Percentiles rank a stretch among this genome's conserved stretches.
Evolutionary conservation across 2,113 vertebrate genomes (phyloP).

Genomic region (Gymnorhina tibicen): DNA sequence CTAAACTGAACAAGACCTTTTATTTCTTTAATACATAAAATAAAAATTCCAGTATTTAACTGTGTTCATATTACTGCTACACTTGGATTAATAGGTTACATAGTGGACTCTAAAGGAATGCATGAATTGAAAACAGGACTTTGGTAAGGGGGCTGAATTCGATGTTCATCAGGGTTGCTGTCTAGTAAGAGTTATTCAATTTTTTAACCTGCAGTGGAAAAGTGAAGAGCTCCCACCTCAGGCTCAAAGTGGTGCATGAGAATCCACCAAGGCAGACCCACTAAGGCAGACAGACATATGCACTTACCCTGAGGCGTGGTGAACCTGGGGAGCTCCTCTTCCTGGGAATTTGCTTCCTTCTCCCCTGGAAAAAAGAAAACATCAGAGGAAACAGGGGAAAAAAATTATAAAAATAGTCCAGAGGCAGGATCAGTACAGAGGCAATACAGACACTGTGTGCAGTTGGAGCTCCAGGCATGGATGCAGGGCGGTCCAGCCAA

Average conservation of each 20-base stretch:
- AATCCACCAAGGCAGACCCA: not conserved
- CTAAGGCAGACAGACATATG: rapidly evolving
- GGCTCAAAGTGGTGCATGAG: not conserved
- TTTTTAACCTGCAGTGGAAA: not conserved
- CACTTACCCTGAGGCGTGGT: not conserved
- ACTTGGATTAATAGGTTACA: not conserved
- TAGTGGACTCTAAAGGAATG: not conserved
- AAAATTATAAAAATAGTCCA: not conserved
- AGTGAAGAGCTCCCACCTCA: not conserved
- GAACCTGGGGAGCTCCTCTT: not conserved
- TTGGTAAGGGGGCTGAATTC: not conserved
- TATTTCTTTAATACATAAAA: not conserved
- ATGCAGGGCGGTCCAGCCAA: not conserved
- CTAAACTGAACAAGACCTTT: not conserved
- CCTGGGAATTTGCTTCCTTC: not conserved
- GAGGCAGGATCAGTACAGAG: not conserved
- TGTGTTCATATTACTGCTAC: not conserved
- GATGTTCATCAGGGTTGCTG: not conserved
- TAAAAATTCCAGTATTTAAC: conserved; percentile 16
- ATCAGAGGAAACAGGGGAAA: not conserved
- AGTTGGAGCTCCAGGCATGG: not conserved
- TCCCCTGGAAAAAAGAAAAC: not conserved
- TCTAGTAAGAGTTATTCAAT: not conserved
- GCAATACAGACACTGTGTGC: not conserved
- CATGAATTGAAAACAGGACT: not conserved